Conservation (phyloP, 2,113 vertebrate genomes). For the Xyrauchen texanus region DNA sequence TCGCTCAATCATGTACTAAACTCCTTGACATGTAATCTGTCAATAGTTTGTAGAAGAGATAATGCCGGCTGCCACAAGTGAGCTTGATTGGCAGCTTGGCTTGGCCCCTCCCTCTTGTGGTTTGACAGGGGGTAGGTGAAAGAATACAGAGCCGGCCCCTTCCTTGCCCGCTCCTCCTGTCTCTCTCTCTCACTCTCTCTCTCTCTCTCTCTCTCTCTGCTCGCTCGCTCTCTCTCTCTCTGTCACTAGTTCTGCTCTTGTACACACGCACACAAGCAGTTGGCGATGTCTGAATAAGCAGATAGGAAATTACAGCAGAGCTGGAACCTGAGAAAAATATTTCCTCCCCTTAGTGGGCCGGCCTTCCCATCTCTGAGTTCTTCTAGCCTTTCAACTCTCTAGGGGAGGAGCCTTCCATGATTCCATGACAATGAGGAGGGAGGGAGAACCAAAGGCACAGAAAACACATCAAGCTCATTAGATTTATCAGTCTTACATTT, state of each 20-base stretch:
- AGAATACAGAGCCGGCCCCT: constrained; percentile 77
- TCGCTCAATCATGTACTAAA: constrained; percentile 84
- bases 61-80: constrained; percentile 85
- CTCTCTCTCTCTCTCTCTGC: constrained; percentile 60
- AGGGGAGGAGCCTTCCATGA: constrained; percentile 72
- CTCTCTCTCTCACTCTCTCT: constrained; percentile 53
- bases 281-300: constrained; percentile 81
- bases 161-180: constrained; percentile 51
- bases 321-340: constrained; percentile 75
- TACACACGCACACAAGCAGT: constrained; percentile 71
- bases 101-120: constrained; percentile 80
- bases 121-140: constrained; percentile 82
- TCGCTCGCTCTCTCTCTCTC: constrained; percentile 53
- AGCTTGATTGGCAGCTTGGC: constrained; percentile 86
- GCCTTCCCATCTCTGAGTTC: constrained; percentile 76
- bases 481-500: constrained; percentile 54
- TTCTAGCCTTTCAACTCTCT: constrained; percentile 66
- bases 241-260: constrained; percentile 57
- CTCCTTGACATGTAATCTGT: constrained; percentile 87
- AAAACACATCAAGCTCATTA: constrained; percentile 60
- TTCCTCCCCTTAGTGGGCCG: constrained; percentile 79
- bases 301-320: constrained; percentile 82
- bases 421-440: constrained; percentile 74
- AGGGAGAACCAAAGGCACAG: constrained; percentile 71
- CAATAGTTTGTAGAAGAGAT: constrained; percentile 85